Evolutionary conservation across 2,113 vertebrate genomes (phyloP).

Genomic region (Pseudopipra pipra): DNA sequence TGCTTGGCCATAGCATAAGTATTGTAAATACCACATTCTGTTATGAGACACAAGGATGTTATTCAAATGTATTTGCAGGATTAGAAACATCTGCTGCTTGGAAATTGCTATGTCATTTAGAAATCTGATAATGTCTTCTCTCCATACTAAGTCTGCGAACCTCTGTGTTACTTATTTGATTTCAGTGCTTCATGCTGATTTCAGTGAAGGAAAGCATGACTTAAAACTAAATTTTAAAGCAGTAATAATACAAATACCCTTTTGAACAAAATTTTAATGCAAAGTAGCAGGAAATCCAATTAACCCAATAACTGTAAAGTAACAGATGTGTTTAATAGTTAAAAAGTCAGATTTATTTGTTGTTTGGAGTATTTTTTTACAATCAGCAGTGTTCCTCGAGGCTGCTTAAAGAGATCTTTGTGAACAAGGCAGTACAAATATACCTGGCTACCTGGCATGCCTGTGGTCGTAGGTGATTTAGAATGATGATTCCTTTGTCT

Average conservation of each 20-base stretch:
- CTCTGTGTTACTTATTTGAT: not conserved
- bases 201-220: not conserved
- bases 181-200: not conserved
- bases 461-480: not conserved
- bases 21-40: not conserved
- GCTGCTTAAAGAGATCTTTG: not conserved
- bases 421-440: not conserved
- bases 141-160: not conserved
- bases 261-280: not conserved
- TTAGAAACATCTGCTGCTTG: not conserved
- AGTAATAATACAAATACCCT: not conserved
- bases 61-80: not conserved
- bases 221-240: not conserved
- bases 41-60: not conserved
- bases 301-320: not conserved
- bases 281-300: not conserved
- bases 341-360: not conserved
- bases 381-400: not conserved
- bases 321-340: not conserved
- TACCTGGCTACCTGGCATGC: not conserved
- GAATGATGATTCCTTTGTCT: not conserved
- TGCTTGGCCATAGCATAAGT: not conserved
- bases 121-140: not conserved
- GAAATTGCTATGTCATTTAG: not conserved
- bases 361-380: not conserved